Evolutionary conservation across 2,113 vertebrate genomes (phyloP), one percentile per base, ranked within the genome.

Genomic region (Origma solitaria): DNA sequence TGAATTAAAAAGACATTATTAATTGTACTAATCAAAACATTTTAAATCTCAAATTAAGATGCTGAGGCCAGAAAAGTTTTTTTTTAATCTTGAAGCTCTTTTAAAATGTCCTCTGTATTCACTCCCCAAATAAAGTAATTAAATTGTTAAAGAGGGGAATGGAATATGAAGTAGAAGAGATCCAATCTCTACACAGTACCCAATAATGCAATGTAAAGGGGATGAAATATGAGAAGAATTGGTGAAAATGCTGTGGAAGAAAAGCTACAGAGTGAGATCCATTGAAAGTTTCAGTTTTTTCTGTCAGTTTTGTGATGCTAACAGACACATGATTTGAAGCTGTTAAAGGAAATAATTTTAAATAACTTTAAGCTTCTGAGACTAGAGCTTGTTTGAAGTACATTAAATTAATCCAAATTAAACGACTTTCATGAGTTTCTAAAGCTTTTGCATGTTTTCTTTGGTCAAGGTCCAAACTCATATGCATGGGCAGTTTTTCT

Each of bases 381-480:
- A 35, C 27, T 61, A n/a, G 50, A 49, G 13, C 45, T 88, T 95
- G 40, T 94, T 94, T 96, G 91, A 97, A 95, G 81, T 53, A 25
- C 53, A 62, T 92, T 76, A 88, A 92, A 94, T 94, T 81, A 92
- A 93, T 94, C 85, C 77, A 89, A 96, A 90, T 96, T 91, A 94
- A 90, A 93, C 49, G 51, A 58, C 61, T 94, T 88, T 60, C 65
- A 69, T 84, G 71, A 88, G 69, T 89, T 96, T 92, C 76, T 82
- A 50, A 93, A 89, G 58, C 31, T 53, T 81, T 82, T 88, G 24
- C 65, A 13, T 73, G 64, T 90, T 95, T 92, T 71, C 82, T 97
- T 92, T 96, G 62, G 91, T 89, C 70, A 85, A 57, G 53, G 57
- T 95, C 95, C 94, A 95, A 92, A 91, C 47, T 89, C 57, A 82